Conservation (phyloP, 2,888 invertebrate species). For the Drosophila kokeensis region DNA sequence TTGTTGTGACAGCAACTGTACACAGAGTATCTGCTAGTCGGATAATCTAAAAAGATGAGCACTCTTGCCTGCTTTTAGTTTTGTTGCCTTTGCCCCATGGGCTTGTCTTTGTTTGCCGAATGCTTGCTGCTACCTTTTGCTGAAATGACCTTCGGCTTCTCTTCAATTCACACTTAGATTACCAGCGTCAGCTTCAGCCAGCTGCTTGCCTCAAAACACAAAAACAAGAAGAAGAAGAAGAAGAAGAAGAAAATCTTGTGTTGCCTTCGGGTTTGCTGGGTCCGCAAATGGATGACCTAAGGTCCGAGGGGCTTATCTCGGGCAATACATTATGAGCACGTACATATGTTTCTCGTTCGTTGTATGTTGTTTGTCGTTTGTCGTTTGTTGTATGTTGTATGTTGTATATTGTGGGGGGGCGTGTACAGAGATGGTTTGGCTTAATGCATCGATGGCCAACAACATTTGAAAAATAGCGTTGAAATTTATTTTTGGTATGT, state of each 20-base stretch:
- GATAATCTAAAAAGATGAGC: not conserved
- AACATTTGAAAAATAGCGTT: slow-evolving; percentile 54
- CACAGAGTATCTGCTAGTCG: not conserved
- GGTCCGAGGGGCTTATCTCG: slow-evolving; percentile 39
- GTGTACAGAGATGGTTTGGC: slow-evolving; percentile 15
- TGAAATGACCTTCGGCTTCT: slow-evolving; percentile 40
- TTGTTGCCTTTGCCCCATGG: not conserved
- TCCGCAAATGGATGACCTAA: slow-evolving; percentile 10
- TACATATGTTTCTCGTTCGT: not conserved
- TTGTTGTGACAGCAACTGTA: not conserved
- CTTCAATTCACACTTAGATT: slow-evolving; percentile 55
- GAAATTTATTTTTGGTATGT: slow-evolving; percentile 62
- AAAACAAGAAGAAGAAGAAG: not conserved
- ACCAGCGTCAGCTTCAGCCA: slow-evolving; percentile 9
- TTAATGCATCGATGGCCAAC: slow-evolving; percentile 40
- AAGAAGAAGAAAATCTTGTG: not conserved
- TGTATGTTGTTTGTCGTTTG: too few relatives aligned
- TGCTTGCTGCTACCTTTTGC: slow-evolving; percentile 20
- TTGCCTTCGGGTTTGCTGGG: slow-evolving; percentile 2
- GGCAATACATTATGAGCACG: slow-evolving; percentile 55
- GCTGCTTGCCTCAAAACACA: slow-evolving; percentile 4
- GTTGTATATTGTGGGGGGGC: not conserved
- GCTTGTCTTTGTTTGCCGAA: slow-evolving; percentile 23
- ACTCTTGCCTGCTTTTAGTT: not conserved
- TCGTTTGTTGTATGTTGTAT: not conserved